Percentiles rank a stretch among this genome's conserved stretches.
Evolutionary conservation across 2,888 invertebrate genomes (phyloP).

Genomic region (Trissolcus brochymenae): DNA sequence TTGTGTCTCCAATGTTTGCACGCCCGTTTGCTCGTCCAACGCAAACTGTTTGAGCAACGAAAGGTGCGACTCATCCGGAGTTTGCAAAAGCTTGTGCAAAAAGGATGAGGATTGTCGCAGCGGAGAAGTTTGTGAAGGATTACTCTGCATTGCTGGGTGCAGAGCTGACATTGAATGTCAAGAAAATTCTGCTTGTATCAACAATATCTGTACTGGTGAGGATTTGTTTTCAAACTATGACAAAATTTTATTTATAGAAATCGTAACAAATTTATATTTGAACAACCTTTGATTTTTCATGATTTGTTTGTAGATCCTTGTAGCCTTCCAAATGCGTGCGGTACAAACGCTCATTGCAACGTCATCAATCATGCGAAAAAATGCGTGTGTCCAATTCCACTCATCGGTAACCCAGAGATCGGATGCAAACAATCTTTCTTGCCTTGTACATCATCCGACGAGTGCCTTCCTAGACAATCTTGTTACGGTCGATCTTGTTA

Average conservation of each 20-base stretch:
- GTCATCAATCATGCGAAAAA: conserved; percentile 84
- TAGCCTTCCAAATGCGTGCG: conserved; percentile 86
- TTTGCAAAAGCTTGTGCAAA: conserved; percentile 90
- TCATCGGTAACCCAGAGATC: conserved; percentile 85
- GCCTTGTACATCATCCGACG: conserved; percentile 81
- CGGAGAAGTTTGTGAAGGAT: conserved; percentile 90
- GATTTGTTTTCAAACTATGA: not conserved
- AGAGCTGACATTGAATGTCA: conserved; percentile 88
- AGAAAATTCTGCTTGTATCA: conserved; percentile 83
- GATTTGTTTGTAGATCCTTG: conserved; percentile 81
- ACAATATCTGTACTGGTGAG: conserved; percentile 84
- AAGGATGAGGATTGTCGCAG: conserved; percentile 91
- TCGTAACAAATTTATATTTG: no score
- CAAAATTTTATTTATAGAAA: not conserved
- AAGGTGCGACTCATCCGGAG: conserved; percentile 83
- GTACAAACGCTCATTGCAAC: conserved; percentile 87
- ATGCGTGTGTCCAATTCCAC: conserved; percentile 84
- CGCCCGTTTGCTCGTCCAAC: conserved; percentile 87
- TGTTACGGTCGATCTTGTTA: conserved; percentile 89
- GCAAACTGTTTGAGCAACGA: conserved; percentile 89
- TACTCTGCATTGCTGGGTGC: conserved; percentile 88
- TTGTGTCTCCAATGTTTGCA: conserved; percentile 86
- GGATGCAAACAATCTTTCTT: conserved; percentile 84
- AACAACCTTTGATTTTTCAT: conserved; percentile 1
- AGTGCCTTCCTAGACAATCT: conserved; percentile 84